Percentiles rank a stretch among this genome's conserved stretches.
Conservation (phyloP, 2,797 vertebrate genomes). For the Masticophis lateralis region DNA sequence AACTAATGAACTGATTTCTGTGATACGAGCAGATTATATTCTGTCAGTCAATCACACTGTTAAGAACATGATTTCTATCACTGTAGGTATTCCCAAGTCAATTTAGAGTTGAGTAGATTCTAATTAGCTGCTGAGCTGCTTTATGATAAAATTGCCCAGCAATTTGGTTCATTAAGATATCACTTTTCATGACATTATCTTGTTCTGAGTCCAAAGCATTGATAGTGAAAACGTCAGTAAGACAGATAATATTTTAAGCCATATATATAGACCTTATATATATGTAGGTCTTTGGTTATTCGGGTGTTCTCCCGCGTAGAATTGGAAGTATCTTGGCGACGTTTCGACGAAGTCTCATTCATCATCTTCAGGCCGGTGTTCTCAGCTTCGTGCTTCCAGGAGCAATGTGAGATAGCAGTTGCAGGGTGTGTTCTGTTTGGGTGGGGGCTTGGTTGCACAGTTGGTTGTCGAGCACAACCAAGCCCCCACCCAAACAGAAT, state of each 20-base stretch:
- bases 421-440: too few species aligned
- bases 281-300: too few species aligned
- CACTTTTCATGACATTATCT: slow-evolving; percentile 33
- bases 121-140: slow-evolving; percentile 67
- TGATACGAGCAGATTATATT: slow-evolving; percentile 62
- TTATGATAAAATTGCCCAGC: slow-evolving; percentile 52
- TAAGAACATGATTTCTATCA: slow-evolving; percentile 72
- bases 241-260: slow-evolving; percentile 21
- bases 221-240: not conserved
- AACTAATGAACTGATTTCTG: slow-evolving; percentile 68
- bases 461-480: too few species aligned
- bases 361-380: too few species aligned
- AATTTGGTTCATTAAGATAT: slow-evolving; percentile 44
- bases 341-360: too few species aligned
- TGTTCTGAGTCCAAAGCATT: not conserved
- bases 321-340: too few species aligned
- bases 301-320: too few species aligned
- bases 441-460: too few species aligned
- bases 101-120: slow-evolving; percentile 65
- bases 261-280: too few species aligned
- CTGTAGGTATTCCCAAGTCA: slow-evolving; percentile 66
- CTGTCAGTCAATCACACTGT: slow-evolving; percentile 68
- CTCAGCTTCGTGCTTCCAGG: too few species aligned
- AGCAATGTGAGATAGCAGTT: too few species aligned
- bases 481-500: too few species aligned